These are phyloP conservation scores for Porites rus DNA, from an alignment of 92 coral and sea anemone species.

Conservation along the genomic window DNA sequence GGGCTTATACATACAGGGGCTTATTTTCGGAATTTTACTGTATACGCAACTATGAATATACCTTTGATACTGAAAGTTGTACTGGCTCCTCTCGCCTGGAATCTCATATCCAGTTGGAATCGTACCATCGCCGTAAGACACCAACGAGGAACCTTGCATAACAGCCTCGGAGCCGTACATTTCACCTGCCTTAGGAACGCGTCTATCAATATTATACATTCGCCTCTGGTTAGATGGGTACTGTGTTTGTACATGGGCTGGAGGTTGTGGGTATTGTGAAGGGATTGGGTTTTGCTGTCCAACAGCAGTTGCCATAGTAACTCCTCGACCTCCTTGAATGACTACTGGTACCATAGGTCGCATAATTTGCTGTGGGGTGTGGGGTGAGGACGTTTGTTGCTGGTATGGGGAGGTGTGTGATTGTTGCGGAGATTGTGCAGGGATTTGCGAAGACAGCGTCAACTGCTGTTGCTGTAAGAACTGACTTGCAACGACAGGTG, in stretches of 20 bases:
- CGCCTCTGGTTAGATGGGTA: conserved; percentile 74
- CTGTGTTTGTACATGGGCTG: conserved; percentile 79
- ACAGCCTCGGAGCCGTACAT: conserved; percentile 71
- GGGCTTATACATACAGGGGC: too few species aligned
- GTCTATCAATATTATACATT: conserved; percentile 67
- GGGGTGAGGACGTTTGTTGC: conserved; percentile 71
- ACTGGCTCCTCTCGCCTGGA: conserved; percentile 73
- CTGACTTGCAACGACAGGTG: conserved; percentile 75
- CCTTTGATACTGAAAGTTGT: conserved; percentile 69
- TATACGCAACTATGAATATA: conserved; percentile 5
- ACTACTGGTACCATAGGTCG: conserved; percentile 84
- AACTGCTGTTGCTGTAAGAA: conserved; percentile 60
- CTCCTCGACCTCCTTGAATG: conserved; percentile 75
- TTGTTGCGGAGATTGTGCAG: conserved; percentile 66
- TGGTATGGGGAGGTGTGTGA: conserved; percentile 72
- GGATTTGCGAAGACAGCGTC: conserved; percentile 54
- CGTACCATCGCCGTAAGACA: conserved; percentile 45
- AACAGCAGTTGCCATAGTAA: conserved; percentile 73
- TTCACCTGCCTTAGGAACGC: conserved; percentile 72
- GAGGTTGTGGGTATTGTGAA: conserved; percentile 67
- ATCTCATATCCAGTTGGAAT: conserved; percentile 54
- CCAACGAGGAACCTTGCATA: conserved; percentile 48
- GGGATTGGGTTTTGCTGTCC: conserved; percentile 62
- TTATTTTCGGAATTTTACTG: too few species aligned
- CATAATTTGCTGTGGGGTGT: conserved; percentile 77